Evolutionary conservation across 2,797 vertebrate genomes (phyloP), one percentile per base, ranked within the genome.

Genomic region (Furcifer pardalis): DNA sequence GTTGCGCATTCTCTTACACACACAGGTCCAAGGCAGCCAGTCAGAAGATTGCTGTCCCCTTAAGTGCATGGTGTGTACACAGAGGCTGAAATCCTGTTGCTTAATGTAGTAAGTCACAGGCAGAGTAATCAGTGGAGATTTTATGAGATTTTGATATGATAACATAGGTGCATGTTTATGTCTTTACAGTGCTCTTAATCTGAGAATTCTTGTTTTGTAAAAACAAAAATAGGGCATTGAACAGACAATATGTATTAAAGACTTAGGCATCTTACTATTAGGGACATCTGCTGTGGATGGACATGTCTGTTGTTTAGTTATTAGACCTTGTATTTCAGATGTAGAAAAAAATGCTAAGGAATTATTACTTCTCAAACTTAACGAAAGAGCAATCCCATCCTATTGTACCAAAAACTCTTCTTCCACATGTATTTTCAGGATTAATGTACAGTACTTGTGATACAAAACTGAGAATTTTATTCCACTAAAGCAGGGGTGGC

Each of bases 371-470:
- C 6, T n/a, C 32, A 13, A 10, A 23, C 4, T 76, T 76, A 76
- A 56, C 56, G 56, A 76, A 74, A 32, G 7, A 49, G 42, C 72
- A 52, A n/a, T 52, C 56, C 40, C 60, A 35, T 42, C 72, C 12
- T 52, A 74, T 78, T 74, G 4, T 79, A 19, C 80, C 76, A 17
- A 23, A 82, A 63, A 76, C 77, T 81, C 74, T 84, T 74, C 37
- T 40, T 40, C 3, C 21, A 66, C 4, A 84, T 63, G 73, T 88
- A 2, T 10, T 2, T 80, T 71, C 32, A 19, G 52, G 52, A 1
- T 87, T 89, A 40, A 13, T 7, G 32, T 60, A n/a, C n/a, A n/a
- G n/a, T n/a, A 66, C 83, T 63, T 86, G 17, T 4, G 86, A 87
- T 68, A 40, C 62, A 49, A 79, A 73, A 27, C 52, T 80, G 84